Percentiles rank a stretch among this genome's conserved stretches.
These are phyloP conservation scores for Procavia capensis DNA, from an alignment of 2,113 vertebrate genomes.

Conservation along the genomic window DNA sequence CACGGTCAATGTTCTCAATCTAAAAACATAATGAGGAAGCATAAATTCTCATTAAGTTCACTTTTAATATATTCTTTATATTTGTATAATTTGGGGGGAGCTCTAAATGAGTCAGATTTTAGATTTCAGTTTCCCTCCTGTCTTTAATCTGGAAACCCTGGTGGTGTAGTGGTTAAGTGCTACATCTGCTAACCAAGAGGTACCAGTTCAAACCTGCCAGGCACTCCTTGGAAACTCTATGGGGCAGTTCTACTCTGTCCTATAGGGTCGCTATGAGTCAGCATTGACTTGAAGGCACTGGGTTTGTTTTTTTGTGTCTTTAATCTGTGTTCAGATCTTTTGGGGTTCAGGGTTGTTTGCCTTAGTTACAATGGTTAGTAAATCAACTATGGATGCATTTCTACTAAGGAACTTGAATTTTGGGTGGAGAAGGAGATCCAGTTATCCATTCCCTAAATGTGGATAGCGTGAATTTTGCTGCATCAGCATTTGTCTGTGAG, in stretches of 20 bases:
- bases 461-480: not conserved
- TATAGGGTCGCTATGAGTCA: no score
- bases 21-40: conserved; percentile 69
- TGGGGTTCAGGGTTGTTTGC: not conserved
- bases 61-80: not conserved
- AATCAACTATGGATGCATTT: conserved; percentile 18
- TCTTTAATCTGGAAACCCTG: not conserved
- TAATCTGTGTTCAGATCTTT: not conserved
- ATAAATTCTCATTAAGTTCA: conserved; percentile 54
- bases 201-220: no score
- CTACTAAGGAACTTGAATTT: conserved; percentile 16
- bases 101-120: conserved; percentile 28
- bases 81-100: not conserved
- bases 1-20: conserved; percentile 51
- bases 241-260: no score
- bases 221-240: no score
- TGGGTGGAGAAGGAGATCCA: not conserved
- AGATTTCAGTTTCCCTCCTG: not conserved
- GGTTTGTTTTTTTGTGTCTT: no score
- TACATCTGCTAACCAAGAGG: no score
- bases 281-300: no score
- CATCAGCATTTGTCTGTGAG: not conserved
- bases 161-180: no score
- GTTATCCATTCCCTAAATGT: not conserved
- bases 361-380: not conserved